These are phyloP conservation scores for Eudyptes chrysolophus DNA, from an alignment of 2,113 vertebrate genomes.

Conservation along the genomic window DNA sequence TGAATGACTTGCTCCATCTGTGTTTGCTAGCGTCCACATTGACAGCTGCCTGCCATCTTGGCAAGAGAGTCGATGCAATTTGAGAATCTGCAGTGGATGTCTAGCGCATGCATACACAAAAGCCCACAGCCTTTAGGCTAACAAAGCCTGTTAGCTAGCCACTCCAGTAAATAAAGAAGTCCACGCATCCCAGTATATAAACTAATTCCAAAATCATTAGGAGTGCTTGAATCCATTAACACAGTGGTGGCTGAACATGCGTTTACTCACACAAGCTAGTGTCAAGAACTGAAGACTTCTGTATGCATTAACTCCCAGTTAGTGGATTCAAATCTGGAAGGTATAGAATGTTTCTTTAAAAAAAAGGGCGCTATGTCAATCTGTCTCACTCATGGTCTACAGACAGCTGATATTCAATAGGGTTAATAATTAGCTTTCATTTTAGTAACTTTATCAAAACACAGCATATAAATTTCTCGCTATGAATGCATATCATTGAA, in stretches of 20 bases:
- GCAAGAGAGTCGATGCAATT: conserved; percentile 45
- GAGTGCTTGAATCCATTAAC: background rate
- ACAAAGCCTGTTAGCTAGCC: background rate
- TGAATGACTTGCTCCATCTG: conserved; percentile 65
- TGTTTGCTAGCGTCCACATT: conserved; percentile 57
- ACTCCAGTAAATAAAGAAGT: conserved; percentile 24
- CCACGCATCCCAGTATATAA: background rate
- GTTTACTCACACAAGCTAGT: background rate
- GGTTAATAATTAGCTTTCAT: background rate
- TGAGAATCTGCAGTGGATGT: conserved; percentile 40
- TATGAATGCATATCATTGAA: background rate
- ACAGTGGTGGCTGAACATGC: background rate
- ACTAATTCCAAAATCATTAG: conserved; percentile 34
- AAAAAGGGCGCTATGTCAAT: background rate
- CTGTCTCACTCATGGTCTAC: background rate
- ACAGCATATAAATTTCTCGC: background rate
- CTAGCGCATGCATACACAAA: background rate
- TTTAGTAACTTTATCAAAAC: background rate
- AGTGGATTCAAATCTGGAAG: background rate
- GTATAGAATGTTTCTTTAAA: background rate
- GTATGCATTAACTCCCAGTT: background rate
- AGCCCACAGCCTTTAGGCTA: background rate
- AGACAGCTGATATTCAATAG: background rate
- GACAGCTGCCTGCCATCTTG: conserved; percentile 67
- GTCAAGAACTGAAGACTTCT: background rate